Evolutionary conservation across 2,888 invertebrate species (phyloP).

Genomic region (Dryococelus australis): DNA sequence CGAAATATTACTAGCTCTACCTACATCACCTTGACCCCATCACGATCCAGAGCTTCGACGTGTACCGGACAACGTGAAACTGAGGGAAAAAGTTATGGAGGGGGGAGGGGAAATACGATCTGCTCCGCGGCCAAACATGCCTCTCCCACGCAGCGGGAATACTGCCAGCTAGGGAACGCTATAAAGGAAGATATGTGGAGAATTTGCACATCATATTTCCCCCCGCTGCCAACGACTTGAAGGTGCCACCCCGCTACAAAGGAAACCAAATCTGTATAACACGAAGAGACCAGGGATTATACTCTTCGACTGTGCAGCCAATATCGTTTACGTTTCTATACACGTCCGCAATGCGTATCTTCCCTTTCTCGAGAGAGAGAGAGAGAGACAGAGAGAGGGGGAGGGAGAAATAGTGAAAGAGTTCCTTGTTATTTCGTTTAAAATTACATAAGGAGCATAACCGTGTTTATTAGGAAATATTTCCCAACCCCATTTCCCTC

Average conservation of each 20-base stretch:
- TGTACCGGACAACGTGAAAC: no score
- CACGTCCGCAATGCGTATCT: background rate
- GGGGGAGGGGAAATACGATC: background rate
- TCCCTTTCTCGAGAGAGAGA: background rate
- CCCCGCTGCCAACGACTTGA: background rate
- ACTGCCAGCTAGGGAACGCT: background rate
- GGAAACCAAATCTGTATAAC: background rate
- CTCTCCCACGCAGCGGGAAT: background rate
- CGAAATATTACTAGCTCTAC: no score
- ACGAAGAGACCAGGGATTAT: background rate
- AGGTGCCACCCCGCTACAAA: background rate
- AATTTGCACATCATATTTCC: background rate
- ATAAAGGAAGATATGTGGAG: constrained; percentile 7
- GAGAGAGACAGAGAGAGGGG: no score
- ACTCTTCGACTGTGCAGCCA: background rate
- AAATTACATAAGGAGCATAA: no score
- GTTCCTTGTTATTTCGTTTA: no score
- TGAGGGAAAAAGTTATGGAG: no score
- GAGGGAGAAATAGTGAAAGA: no score
- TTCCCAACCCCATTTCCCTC: no score
- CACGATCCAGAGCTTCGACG: no score
- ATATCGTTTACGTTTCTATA: background rate
- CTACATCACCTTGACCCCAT: no score
- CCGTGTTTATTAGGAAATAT: no score
- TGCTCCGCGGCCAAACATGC: background rate